phyloP scores from a whole-genome alignment of 2,113 vertebrate genomes.

The Malurus melanocephalus region DNA sequence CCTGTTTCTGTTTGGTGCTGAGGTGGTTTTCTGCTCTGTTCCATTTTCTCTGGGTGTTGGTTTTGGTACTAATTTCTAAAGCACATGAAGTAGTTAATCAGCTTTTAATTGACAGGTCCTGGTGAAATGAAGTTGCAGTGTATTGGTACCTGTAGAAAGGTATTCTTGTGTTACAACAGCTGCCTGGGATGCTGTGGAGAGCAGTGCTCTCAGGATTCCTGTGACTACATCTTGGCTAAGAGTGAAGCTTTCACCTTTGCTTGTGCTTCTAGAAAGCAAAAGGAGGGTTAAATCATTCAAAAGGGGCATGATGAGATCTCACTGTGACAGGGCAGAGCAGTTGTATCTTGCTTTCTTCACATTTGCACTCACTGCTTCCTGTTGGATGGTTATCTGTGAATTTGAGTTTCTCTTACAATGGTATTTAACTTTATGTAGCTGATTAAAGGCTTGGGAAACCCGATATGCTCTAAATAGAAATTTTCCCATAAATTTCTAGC shows the following conservation, averaged over 20 bases:
- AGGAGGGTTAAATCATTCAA: not conserved
- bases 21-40: not conserved
- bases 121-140: not conserved
- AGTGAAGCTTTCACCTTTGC: not conserved
- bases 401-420: not conserved
- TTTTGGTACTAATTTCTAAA: not conserved
- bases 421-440: not conserved
- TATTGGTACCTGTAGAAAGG: not conserved
- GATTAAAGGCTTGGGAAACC: not conserved
- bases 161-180: fast-evolving
- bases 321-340: not conserved
- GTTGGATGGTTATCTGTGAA: not conserved
- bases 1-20: not conserved
- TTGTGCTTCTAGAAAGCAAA: not conserved
- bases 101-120: not conserved
- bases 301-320: fast-evolving
- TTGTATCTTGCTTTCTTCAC: not conserved
- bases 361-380: fast-evolving
- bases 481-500: not conserved
- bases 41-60: not conserved
- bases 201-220: not conserved
- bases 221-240: not conserved
- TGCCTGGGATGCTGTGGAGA: not conserved
- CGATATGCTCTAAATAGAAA: not conserved
- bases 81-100: not conserved